Percentiles rank a stretch among this genome's conserved stretches.
Conservation (phyloP, 2,888 invertebrate genomes). For the Tipula confusa region DNA sequence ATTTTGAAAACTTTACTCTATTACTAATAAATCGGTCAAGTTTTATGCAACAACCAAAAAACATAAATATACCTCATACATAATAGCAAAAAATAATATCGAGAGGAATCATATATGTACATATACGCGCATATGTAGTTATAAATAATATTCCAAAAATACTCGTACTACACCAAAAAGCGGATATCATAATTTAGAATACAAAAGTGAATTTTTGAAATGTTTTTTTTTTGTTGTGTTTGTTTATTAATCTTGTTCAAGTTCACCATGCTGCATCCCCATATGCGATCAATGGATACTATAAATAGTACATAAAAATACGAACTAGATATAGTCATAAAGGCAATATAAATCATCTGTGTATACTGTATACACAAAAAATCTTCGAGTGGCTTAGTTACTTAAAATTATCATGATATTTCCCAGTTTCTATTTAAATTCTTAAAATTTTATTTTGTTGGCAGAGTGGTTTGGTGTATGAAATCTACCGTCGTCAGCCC, state of each 20-base stretch:
- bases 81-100: no score
- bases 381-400: neutral
- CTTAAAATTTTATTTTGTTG: neutral
- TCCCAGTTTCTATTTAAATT: neutral
- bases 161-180: neutral
- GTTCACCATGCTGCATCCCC: constrained; percentile 20
- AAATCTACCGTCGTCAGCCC: neutral
- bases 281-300: neutral
- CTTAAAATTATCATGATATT: neutral
- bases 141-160: neutral
- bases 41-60: no score
- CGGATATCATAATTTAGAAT: constrained; percentile 1
- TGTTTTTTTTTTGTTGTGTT: neutral
- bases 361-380: neutral
- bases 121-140: neutral
- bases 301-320: neutral
- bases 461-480: neutral
- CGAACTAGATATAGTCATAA: neutral
- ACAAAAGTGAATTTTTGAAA: neutral
- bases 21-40: no score
- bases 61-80: no score
- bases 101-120: neutral
- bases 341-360: neutral
- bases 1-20: no score
- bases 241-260: constrained; percentile 6